These are phyloP conservation scores for Echinometra lucunter DNA, from an alignment of 53 echinoderm and acorn worm genomes.

Conservation along the genomic window DNA sequence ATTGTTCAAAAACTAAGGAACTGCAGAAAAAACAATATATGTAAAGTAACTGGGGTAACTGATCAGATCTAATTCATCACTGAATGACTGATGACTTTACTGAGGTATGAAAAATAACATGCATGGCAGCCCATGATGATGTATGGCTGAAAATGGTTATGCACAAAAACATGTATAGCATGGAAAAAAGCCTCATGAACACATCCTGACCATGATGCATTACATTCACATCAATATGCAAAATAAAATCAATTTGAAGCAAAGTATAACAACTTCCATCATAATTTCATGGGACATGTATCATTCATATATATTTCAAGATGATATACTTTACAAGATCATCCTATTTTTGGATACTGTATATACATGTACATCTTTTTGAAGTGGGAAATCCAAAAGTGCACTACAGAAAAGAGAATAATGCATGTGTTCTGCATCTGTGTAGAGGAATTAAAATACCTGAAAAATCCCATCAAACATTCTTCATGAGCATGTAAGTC, in stretches of 20 bases:
- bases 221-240: background rate
- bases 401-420: background rate
- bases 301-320: background rate
- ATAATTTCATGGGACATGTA: background rate
- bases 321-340: background rate
- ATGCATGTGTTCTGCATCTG: too few species aligned
- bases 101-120: background rate
- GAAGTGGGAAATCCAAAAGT: background rate
- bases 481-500: too few species aligned
- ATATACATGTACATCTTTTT: background rate
- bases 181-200: background rate
- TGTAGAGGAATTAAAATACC: too few species aligned
- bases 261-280: background rate
- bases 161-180: background rate
- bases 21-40: too few species aligned
- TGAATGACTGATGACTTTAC: background rate
- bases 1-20: background rate
- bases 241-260: background rate
- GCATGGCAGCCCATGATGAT: background rate
- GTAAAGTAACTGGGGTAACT: background rate
- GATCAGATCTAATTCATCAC: background rate
- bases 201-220: background rate
- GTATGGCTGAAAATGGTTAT: background rate
- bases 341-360: background rate
- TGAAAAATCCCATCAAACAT: too few species aligned